Conservation (phyloP, 2,888 invertebrate species). For the Erynnis tages region DNA sequence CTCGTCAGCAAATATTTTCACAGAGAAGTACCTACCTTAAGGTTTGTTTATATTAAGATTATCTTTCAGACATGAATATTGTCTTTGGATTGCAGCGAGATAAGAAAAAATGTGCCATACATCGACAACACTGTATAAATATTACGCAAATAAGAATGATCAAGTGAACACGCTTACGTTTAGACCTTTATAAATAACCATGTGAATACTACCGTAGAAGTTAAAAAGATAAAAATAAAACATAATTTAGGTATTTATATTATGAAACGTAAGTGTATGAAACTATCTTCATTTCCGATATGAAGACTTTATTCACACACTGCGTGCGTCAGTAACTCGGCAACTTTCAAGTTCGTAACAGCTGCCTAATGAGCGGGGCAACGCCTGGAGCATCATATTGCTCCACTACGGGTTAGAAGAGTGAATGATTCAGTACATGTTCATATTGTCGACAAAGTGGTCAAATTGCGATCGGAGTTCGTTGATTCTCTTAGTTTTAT, state of each 20-base stretch:
- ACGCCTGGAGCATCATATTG: no score
- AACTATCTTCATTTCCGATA: background rate
- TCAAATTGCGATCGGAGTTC: no score
- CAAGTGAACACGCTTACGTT: background rate
- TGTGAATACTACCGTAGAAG: background rate
- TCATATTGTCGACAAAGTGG: no score
- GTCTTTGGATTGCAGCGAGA: constrained; percentile 10
- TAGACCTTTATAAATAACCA: background rate
- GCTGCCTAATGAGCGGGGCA: no score
- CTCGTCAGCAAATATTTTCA: constrained; percentile 7
- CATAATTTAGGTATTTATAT: background rate
- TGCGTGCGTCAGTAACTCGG: no score
- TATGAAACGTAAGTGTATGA: background rate
- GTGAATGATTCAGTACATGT: no score
- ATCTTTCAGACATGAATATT: constrained; percentile 19
- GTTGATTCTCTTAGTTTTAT: no score
- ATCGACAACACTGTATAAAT: constrained; percentile 2
- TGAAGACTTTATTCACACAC: no score
- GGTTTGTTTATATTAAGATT: constrained; percentile 16
- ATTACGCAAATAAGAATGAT: constrained; percentile 16
- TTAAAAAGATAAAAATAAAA: constrained; percentile 2
- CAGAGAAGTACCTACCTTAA: constrained; percentile 11
- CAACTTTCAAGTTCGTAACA: no score
- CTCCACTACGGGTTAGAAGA: no score
- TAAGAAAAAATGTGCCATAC: constrained; percentile 16